These are phyloP conservation scores for Astur gentilis DNA, from an alignment of 2,113 vertebrate species.

Conservation along the genomic window DNA sequence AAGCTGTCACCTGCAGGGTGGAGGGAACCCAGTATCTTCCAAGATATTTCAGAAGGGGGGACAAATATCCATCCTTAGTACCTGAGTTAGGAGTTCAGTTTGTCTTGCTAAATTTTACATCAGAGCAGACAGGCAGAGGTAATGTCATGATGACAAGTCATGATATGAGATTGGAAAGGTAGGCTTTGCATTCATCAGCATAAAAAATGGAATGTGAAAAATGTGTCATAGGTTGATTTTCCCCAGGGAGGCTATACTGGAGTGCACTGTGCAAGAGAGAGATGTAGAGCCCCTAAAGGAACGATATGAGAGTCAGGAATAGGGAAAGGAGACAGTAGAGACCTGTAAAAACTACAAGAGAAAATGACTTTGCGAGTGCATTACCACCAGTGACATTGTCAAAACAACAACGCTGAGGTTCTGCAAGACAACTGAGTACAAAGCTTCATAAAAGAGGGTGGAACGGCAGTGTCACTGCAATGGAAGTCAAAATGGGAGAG, in stretches of 20 bases:
- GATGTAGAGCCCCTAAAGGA: background rate
- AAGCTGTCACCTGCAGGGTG: background rate
- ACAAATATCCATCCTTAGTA: background rate
- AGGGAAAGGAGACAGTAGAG: background rate
- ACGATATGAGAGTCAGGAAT: background rate
- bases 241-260: background rate
- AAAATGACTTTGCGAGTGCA: background rate
- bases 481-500: background rate
- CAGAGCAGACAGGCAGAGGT: background rate
- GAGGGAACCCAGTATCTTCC: background rate
- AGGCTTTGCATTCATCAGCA: background rate
- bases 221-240: background rate
- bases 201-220: background rate
- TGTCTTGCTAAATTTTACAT: background rate
- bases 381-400: background rate
- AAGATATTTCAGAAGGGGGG: background rate
- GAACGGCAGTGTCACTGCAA: background rate
- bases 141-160: background rate
- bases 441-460: background rate
- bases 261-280: background rate
- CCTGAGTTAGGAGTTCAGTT: background rate
- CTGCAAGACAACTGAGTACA: background rate
- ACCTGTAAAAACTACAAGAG: background rate
- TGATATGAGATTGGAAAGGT: background rate
- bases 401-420: constrained; percentile 12